Conservation (phyloP, 2,888 invertebrate genomes). For the Caenorhabditis drosophilae region DNA sequence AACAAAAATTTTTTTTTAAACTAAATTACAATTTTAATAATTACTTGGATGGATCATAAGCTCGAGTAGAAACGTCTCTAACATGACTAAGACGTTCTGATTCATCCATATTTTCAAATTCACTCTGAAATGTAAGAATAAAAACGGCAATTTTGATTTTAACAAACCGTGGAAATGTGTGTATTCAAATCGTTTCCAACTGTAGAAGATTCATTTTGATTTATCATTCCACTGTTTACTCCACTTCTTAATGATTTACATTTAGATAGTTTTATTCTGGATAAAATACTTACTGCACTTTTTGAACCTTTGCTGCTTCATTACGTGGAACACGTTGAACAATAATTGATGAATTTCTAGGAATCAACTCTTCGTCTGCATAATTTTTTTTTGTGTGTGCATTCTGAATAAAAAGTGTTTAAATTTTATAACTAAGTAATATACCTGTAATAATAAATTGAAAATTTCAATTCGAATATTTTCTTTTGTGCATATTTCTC, state of each 20-base stretch:
- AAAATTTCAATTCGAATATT: conserved; percentile 86
- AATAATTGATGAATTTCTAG: conserved; percentile 94
- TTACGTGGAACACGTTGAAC: conserved; percentile 87
- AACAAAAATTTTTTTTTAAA: conserved; percentile 68
- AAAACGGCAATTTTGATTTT: no score
- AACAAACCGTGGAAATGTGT: conserved; percentile 44
- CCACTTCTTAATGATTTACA: conserved; percentile 28
- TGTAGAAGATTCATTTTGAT: conserved; percentile 25
- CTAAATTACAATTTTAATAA: conserved; percentile 66
- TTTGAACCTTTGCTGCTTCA: conserved; percentile 64
- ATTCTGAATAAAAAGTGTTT: conserved; percentile 74
- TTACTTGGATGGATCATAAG: conserved; percentile 96
- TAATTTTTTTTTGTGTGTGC: conserved; percentile 77
- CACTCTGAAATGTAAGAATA: conserved; percentile 50
- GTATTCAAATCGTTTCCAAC: conserved; percentile 12
- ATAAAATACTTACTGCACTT: conserved; percentile 64
- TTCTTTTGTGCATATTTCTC: conserved; percentile 91
- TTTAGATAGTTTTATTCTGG: not conserved
- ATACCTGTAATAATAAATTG: conserved; percentile 81
- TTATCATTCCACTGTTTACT: conserved; percentile 51
- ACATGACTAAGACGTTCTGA: conserved; percentile 96
- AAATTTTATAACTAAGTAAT: not conserved
- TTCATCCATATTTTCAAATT: conserved; percentile 83
- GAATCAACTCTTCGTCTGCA: conserved; percentile 87
- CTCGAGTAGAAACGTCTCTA: conserved; percentile 94